These are phyloP conservation scores for Babylonia areolata DNA, from an alignment of 1,140 invertebrate species.

Conservation along the genomic window DNA sequence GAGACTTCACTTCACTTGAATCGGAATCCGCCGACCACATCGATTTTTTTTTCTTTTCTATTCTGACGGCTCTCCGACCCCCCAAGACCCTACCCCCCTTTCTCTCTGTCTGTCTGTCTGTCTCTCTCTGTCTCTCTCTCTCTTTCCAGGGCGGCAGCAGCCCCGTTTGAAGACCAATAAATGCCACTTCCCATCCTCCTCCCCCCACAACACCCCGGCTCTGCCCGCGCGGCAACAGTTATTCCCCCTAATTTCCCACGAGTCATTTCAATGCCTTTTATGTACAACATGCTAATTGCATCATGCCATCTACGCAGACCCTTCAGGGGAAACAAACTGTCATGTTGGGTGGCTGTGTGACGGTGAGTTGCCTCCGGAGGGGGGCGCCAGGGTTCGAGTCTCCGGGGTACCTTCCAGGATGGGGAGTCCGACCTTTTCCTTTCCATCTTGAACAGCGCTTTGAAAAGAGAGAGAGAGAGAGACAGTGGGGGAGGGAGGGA, in stretches of 20 bases:
- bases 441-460: no score
- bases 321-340: not conserved
- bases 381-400: not conserved
- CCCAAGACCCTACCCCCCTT: no score
- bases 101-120: not conserved
- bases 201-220: no score
- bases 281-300: constrained; percentile 41
- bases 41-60: no score
- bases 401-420: not conserved
- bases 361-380: no score
- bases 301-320: constrained; percentile 26
- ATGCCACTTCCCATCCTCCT: constrained; percentile 27
- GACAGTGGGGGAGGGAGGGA: no score
- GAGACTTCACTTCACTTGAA: no score
- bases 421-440: no score
- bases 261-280: constrained; percentile 39
- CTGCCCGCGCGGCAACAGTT: constrained; percentile 18
- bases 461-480: no score
- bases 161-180: constrained; percentile 21
- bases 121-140: not conserved
- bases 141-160: not conserved
- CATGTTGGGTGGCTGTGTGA: not conserved
- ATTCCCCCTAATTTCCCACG: constrained; percentile 41
- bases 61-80: no score
- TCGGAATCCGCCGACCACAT: no score